Conservation (phyloP, 2,888 invertebrate species). For the Lycophotia porphyrea region DNA sequence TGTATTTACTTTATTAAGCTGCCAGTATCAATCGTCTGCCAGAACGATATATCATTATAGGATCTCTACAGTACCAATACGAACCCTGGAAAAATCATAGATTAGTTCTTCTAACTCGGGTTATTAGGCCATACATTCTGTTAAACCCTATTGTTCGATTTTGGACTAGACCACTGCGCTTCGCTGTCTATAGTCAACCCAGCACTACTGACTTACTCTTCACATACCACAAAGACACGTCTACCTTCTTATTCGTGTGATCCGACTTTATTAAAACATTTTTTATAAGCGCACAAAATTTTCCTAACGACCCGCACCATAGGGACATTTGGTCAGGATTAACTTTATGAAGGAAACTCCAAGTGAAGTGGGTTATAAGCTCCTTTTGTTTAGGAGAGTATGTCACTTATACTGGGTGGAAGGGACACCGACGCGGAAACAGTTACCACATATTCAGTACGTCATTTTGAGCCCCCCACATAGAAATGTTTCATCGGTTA, state of each 20-base stretch:
- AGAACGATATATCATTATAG: too few relatives aligned
- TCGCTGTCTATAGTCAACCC: background rate
- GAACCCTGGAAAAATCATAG: background rate
- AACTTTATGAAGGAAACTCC: conserved; percentile 67
- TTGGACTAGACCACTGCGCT: background rate
- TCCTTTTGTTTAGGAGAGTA: conserved; percentile 69
- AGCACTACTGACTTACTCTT: too few relatives aligned
- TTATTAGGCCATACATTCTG: background rate
- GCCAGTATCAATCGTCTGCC: too few relatives aligned
- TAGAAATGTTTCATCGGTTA: too few relatives aligned
- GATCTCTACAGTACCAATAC: too few relatives aligned
- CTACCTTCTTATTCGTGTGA: conserved; percentile 32
- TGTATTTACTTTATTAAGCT: too few relatives aligned
- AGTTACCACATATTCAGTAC: too few relatives aligned
- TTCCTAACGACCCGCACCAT: conserved; percentile 54
- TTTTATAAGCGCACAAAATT: conserved; percentile 47
- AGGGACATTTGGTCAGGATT: conserved; percentile 55
- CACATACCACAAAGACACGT: conserved; percentile 6
- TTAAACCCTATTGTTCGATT: background rate
- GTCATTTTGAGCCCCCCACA: too few relatives aligned
- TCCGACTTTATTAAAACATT: conserved; percentile 56
- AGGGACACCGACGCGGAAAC: too few relatives aligned
- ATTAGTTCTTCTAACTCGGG: background rate
- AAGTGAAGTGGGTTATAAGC: conserved; percentile 69
- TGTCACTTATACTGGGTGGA: too few relatives aligned